Base-by-base conservation (phyloP, 2,797 vertebrate species). In the Micropoecilia bifurca region DNA sequence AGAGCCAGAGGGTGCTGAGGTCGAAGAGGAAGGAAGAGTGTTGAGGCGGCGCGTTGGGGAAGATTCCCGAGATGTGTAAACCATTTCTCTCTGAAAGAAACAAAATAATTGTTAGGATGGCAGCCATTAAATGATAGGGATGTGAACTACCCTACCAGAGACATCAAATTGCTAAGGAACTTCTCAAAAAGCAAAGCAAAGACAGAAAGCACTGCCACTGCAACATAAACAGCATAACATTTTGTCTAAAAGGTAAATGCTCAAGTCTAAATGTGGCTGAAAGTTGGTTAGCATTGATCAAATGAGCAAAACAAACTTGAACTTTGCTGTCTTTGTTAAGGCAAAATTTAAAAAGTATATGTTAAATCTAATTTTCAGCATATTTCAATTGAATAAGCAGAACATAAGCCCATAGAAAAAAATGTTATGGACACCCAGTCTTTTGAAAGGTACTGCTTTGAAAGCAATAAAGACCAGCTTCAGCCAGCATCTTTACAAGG, bases 31-130 rank as follows among this genome's bases (percentile, higher is more conserved):
- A 16, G 98, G 97, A 28, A 99, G 95, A 81, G 96, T 99, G 96
- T 98, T 99, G 81, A 99, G 95, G 28, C 98, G 98, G 41, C 97
- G 97, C 5, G 98, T 99, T 30, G 98, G 98, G 2, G 98, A 99
- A 0, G 98, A 99, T 84, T 99, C 98, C 2, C 97, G 95, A n/a
- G 98, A 99, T 0, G 97, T 95, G 90, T 99, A 99, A 76, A 99
- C 98, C 97, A 99, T 98, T 78, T 99, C 98, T 87, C 98, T 96
- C 98, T 99, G 96, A 0, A 88, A 94, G 5, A 14, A 88, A 82
- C 28, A 78, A 82, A 73, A 81, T 66, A 69, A 39, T 18, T 43
- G 89, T 93, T 91, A 94, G 87, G 83, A 88, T 88, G 87, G 87
- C 86, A 81, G 91, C 79, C 4, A 53, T 30, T 16, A 36, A 75